phyloP scores from a whole-genome alignment of 2,888 invertebrate genomes.

The Sipha maydis region DNA sequence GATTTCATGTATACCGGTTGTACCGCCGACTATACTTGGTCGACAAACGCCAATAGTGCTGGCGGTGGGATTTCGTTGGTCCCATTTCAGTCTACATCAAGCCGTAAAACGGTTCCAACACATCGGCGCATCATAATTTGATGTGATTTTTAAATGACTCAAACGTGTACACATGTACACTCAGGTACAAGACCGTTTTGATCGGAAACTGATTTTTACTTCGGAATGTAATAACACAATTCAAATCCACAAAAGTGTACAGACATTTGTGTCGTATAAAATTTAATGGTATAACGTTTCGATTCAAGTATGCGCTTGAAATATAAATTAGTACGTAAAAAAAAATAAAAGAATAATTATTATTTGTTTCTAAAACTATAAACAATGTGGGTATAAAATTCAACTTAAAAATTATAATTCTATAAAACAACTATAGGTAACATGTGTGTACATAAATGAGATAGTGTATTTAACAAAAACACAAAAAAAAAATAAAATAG shows the following conservation, averaged over 20 bases:
- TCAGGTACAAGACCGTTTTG: not conserved
- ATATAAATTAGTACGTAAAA: not conserved
- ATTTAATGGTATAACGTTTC: not conserved
- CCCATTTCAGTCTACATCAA: no score
- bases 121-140: no score
- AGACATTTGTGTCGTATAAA: not conserved
- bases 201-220: conserved; percentile 7
- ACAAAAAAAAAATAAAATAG: not conserved
- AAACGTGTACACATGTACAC: no score
- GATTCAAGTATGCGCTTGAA: not conserved
- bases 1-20: no score
- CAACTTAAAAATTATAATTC: not conserved
- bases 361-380: conserved; percentile 9
- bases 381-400: not conserved
- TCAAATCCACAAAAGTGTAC: not conserved
- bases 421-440: conserved; percentile 43
- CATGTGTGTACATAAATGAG: conserved; percentile 1
- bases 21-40: no score
- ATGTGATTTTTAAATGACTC: no score
- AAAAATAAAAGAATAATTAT: not conserved
- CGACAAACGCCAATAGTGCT: no score
- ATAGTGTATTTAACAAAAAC: not conserved
- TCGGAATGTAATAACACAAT: not conserved
- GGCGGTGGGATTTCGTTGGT: no score
- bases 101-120: no score